Conservation (phyloP, 2,888 invertebrate genomes). For the Uropetala carovei region DNA sequence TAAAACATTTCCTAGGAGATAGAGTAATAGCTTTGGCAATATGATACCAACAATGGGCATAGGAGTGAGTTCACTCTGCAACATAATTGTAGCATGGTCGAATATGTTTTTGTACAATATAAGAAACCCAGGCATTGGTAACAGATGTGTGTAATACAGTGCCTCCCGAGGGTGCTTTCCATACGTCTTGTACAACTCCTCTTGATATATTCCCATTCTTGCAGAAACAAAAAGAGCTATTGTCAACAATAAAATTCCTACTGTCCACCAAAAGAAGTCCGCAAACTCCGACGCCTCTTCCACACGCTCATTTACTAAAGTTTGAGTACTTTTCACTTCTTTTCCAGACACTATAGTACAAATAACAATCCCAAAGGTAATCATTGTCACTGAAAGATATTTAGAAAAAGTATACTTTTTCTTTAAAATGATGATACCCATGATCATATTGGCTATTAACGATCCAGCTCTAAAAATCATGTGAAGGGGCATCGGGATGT, state of each 20-base stretch:
- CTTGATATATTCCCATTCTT: constrained; percentile 96
- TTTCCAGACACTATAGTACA: constrained; percentile 93
- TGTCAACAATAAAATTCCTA: constrained; percentile 89
- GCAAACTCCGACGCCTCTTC: constrained; percentile 71
- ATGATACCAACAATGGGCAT: constrained; percentile 80
- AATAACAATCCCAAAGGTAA: constrained; percentile 92
- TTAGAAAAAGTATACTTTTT: constrained; percentile 89
- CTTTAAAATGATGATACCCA: constrained; percentile 93
- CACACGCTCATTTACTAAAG: constrained; percentile 61
- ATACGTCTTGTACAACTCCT: constrained; percentile 86
- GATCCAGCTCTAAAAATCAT: constrained; percentile 99
- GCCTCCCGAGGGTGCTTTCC: constrained; percentile 96
- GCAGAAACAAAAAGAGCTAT: constrained; percentile 95
- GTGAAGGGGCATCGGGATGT: constrained; percentile 98
- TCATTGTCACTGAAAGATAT: constrained; percentile 94
- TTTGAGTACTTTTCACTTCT: constrained; percentile 79
- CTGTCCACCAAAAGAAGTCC: constrained; percentile 80
- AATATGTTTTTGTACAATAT: constrained; percentile 87
- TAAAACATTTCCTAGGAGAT: constrained; percentile 87
- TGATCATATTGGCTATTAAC: constrained; percentile 96
- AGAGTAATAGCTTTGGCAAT: constrained; percentile 87
- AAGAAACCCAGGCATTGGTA: constrained; percentile 93
- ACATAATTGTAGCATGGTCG: constrained; percentile 85
- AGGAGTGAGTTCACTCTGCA: constrained; percentile 79
- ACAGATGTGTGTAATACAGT: constrained; percentile 90